Evolutionary conservation across 1,140 invertebrate genomes (phyloP).

Genomic region (Drosophila pandora): DNA sequence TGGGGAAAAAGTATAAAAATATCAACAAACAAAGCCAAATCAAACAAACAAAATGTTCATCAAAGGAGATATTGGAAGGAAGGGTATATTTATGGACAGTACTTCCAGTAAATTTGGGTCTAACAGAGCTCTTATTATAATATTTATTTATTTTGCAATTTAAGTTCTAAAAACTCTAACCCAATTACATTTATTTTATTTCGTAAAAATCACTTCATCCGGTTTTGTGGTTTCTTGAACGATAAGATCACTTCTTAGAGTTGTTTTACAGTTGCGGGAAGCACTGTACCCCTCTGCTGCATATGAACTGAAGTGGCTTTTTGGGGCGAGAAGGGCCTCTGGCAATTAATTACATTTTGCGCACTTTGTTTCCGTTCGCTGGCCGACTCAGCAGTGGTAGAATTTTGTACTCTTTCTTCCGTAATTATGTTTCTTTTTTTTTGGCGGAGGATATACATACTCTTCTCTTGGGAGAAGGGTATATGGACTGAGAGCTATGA

Average conservation of each 20-base stretch:
- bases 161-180: too few species aligned
- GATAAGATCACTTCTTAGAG: slow-evolving; percentile 15
- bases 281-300: slow-evolving; percentile 27
- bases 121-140: background rate
- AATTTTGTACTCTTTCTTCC: slow-evolving; percentile 53
- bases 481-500: slow-evolving; percentile 9
- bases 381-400: slow-evolving; percentile 34
- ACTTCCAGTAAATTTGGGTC: background rate
- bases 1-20: slow-evolving; percentile 52
- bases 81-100: slow-evolving; percentile 2
- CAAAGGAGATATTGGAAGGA: slow-evolving; percentile 24
- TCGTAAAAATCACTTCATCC: slow-evolving; percentile 16
- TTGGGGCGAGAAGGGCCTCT: slow-evolving; percentile 12
- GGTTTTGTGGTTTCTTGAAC: background rate
- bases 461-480: background rate
- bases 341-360: slow-evolving; percentile 81
- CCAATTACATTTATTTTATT: background rate
- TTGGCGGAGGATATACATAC: slow-evolving; percentile 1
- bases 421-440: slow-evolving; percentile 57
- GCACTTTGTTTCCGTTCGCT: slow-evolving; percentile 73
- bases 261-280: slow-evolving; percentile 36
- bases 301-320: slow-evolving; percentile 26
- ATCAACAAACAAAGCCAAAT: slow-evolving; percentile 1
- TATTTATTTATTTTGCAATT: too few species aligned
- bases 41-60: slow-evolving; percentile 5